Conservation (phyloP, 2,113 vertebrate species). For the Syngnathus floridae region DNA sequence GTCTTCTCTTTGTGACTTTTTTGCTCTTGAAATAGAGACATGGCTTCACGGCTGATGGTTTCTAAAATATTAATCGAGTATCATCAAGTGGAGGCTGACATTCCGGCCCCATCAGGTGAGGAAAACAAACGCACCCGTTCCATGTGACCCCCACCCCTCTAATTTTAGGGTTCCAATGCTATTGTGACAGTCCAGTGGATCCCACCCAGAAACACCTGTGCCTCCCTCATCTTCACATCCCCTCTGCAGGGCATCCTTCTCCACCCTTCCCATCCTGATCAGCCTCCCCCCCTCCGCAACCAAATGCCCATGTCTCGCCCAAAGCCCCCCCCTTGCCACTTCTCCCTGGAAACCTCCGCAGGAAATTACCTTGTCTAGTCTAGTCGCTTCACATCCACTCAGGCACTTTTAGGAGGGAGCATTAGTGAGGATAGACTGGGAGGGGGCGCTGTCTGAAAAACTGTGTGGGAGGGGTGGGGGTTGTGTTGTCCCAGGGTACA, state of each 20-base stretch:
- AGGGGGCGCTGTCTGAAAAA: conserved; percentile 5
- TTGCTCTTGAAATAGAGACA: background rate
- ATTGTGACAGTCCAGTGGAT: background rate
- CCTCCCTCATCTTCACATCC: conserved; percentile 24
- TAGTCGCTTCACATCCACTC: conserved; percentile 28
- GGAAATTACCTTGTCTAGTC: conserved; percentile 71
- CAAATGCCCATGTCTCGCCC: conserved; percentile 11
- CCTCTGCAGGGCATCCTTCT: conserved; percentile 6
- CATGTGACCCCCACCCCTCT: conserved; percentile 34
- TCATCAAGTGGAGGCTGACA: conserved; percentile 14
- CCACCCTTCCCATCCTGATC: conserved; percentile 1
- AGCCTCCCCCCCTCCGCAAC: conserved; percentile 3
- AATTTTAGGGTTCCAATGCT: conserved; percentile 23
- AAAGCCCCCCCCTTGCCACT: background rate
- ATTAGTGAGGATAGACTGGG: conserved; percentile 31
- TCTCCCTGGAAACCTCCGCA: conserved; percentile 50
- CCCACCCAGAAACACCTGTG: conserved; percentile 41
- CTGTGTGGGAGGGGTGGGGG: background rate
- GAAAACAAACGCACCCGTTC: conserved; percentile 29
- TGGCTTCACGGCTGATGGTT: conserved; percentile 15
- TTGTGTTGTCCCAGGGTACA: background rate
- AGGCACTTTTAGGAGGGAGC: conserved; percentile 27
- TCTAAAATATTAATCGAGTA: conserved; percentile 32
- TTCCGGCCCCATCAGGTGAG: conserved; percentile 25
- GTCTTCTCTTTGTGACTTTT: background rate